phyloP scores from a whole-genome alignment of 2,113 vertebrate species.

The Sprattus sprattus region DNA sequence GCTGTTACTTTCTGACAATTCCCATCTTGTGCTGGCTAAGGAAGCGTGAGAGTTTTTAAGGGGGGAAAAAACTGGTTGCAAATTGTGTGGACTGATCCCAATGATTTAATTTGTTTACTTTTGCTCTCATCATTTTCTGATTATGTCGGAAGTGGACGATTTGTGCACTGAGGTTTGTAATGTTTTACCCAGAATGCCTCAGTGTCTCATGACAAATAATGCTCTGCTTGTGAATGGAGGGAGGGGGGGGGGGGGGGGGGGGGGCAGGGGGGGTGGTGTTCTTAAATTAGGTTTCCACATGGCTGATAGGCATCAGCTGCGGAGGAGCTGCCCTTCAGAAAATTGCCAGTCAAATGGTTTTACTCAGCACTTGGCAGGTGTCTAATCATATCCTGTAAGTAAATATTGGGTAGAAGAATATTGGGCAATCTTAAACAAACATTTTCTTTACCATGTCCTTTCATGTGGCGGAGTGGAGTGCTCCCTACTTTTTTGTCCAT shows the following conservation, averaged over 20 bases:
- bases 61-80: slow-evolving; percentile 25
- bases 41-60: not conserved
- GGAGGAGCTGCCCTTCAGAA: slow-evolving; percentile 19
- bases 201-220: slow-evolving; percentile 35
- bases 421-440: not conserved
- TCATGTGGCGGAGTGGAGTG: not conserved
- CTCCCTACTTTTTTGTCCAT: not conserved
- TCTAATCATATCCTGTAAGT: slow-evolving; percentile 46
- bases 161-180: slow-evolving; percentile 5
- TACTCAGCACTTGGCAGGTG: slow-evolving; percentile 44
- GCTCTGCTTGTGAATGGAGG: slow-evolving; percentile 27
- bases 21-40: not conserved
- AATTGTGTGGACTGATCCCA: slow-evolving; percentile 23
- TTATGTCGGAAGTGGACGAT: slow-evolving; percentile 28
- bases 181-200: slow-evolving; percentile 32
- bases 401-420: slow-evolving; percentile 11
- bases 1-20: not conserved
- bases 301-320: slow-evolving; percentile 29
- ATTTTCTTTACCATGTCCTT: not conserved
- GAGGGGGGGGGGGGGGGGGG: slow-evolving; percentile 9
- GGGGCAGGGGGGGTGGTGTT: slow-evolving; percentile 21
- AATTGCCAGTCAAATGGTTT: slow-evolving; percentile 42
- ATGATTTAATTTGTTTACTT: slow-evolving; percentile 39
- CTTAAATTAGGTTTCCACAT: slow-evolving; percentile 26
- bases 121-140: slow-evolving; percentile 43